These are phyloP conservation scores for Ptilodon capucinus DNA, from an alignment of 2,888 invertebrate genomes.

Conservation along the genomic window DNA sequence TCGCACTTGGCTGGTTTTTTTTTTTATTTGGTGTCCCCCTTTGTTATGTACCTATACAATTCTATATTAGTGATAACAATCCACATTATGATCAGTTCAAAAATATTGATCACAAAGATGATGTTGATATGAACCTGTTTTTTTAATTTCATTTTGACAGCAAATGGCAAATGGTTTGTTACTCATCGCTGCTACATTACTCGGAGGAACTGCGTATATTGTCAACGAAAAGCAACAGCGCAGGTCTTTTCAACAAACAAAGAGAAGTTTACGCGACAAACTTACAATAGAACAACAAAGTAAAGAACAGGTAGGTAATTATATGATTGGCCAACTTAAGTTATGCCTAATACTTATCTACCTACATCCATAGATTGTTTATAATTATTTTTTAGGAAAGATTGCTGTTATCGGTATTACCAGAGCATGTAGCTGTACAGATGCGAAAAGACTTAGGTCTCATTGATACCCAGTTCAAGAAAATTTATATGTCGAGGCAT, in stretches of 20 bases:
- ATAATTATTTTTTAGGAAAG: constrained; percentile 88
- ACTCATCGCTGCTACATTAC: constrained; percentile 86
- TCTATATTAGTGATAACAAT: too few relatives aligned
- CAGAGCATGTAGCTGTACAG: constrained; percentile 97
- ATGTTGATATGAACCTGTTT: neutral
- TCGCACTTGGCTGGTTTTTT: constrained; percentile 3
- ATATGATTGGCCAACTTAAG: neutral
- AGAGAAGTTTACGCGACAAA: constrained; percentile 95
- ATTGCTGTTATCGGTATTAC: constrained; percentile 94
- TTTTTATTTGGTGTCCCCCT: neutral
- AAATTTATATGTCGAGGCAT: constrained; percentile 98
- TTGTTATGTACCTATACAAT: too few relatives aligned
- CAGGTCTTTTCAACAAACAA: constrained; percentile 93
- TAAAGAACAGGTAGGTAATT: constrained; percentile 89
- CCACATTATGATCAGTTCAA: too few relatives aligned
- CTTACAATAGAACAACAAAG: constrained; percentile 96
- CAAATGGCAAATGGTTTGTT: constrained; percentile 87
- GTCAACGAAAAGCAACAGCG: constrained; percentile 94
- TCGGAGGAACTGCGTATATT: constrained; percentile 84
- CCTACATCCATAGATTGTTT: too few relatives aligned
- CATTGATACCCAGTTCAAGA: constrained; percentile 96
- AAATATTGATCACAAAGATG: neutral
- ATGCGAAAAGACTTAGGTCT: constrained; percentile 97
- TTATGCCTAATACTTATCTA: neutral
- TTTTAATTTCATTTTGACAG: constrained; percentile 63